Conservation (phyloP, 2,113 vertebrate genomes). For the Hemibates koningsi region DNA sequence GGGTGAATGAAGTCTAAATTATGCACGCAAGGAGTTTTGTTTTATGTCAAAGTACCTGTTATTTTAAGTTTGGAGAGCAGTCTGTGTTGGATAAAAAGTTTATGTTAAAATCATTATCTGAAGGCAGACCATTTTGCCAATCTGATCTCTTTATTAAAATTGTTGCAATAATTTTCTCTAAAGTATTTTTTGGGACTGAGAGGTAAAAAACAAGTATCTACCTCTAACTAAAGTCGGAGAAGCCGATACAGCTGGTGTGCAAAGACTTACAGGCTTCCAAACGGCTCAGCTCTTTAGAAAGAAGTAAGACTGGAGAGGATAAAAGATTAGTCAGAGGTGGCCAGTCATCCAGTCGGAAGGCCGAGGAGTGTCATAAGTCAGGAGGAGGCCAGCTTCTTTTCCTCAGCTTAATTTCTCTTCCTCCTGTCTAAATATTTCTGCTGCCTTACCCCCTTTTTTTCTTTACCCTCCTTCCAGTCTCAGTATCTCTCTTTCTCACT, state of each 20-base stretch:
- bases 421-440: conserved; percentile 26
- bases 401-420: neutral
- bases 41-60: neutral
- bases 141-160: neutral
- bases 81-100: neutral
- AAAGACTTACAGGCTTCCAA: neutral
- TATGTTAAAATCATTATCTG: neutral
- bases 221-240: neutral
- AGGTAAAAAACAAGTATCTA: neutral
- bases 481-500: neutral
- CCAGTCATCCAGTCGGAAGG: neutral
- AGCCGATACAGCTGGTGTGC: neutral
- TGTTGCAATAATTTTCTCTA: neutral
- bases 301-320: neutral
- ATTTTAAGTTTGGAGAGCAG: neutral
- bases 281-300: neutral
- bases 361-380: neutral
- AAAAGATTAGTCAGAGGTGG: neutral
- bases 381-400: neutral
- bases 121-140: neutral
- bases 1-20: neutral
- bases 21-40: neutral
- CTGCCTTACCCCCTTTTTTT: neutral
- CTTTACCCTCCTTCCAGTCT: neutral
- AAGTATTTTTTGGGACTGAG: neutral